Evolutionary conservation across 2,888 invertebrate genomes (phyloP), one percentile per base, ranked within the genome.

Genomic region (Lapara coniferarum): DNA sequence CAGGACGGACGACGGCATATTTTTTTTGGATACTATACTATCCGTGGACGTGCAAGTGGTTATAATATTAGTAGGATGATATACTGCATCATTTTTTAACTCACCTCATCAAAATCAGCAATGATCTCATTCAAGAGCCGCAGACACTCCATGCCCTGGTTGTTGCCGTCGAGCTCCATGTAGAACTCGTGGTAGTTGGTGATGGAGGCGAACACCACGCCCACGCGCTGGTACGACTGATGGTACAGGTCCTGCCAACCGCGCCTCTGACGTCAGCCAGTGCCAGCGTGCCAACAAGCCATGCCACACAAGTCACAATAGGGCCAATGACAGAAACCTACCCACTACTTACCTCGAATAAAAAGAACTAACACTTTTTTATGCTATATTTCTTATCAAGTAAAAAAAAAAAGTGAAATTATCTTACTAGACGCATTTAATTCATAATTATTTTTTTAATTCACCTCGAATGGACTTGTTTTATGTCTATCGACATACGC

Each of bases 121-220:
- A 98, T 98, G 77, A 98, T 98, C 89, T 98, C 98, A 86, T 98
- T 98, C 13, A 98, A 95, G 73, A 98, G 94, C 72, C 98, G 91
- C 70, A 98, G 93, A 86, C 98, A 98, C 90, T 98, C 98, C 83
- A 98, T 96, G 1, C 98, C 98, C 90, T 98, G 98, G 91, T 98
- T 98, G 87, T 98, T 98, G 19, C 97, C 98, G 87, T 98, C 98
- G 75, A 98, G 94, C 93, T 98, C 98, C 86, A 97, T 97, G 91
- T 98, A 98, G 94, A 98, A 98, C 91, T 98, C 98, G 90, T 97
- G 97, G 92, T 98, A 98, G 94, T 98, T 98, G 81, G 98, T 98
- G 85, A 98, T 97, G 72, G 97, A 97, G 44, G 97, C 98, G 91
- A 98, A 98, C 77, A 98, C 96, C 44, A 98, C 98, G 66, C 98